Evolutionary conservation across 64 coral and sea anemone genomes (phyloP).

Genomic region (Dendronephthya gigantea): DNA sequence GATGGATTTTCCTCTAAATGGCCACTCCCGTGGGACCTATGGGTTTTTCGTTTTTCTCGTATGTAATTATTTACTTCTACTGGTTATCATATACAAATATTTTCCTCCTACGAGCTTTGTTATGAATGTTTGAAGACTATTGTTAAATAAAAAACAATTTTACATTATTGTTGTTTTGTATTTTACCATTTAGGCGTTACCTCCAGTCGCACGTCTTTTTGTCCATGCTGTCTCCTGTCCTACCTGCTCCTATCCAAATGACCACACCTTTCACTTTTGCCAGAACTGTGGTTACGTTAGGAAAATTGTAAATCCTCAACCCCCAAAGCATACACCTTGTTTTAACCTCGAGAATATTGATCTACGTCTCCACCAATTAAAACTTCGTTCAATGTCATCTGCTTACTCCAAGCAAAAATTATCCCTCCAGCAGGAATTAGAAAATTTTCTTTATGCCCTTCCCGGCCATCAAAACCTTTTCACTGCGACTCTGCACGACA

Average conservation of each 20-base stretch:
- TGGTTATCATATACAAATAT: neutral
- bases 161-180: neutral
- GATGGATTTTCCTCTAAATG: too few species aligned
- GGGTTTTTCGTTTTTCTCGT: neutral
- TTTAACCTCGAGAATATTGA: too few species aligned
- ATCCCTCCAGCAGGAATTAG: too few species aligned
- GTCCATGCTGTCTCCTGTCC: slow-evolving; percentile 24
- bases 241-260: neutral
- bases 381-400: too few species aligned
- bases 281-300: neutral
- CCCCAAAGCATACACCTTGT: too few species aligned
- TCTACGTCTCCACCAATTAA: too few species aligned
- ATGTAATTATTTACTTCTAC: neutral
- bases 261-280: neutral
- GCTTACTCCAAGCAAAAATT: too few species aligned
- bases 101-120: neutral
- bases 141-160: neutral
- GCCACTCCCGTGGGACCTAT: neutral
- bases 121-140: neutral
- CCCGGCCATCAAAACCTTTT: too few species aligned
- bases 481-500: slow-evolving; percentile 26
- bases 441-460: too few species aligned
- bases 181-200: neutral
- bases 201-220: neutral
- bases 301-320: neutral